Evolutionary conservation across 35 echinoderm and acorn worm genomes (phyloP).

Genomic region (Nesometra sesokonis): DNA sequence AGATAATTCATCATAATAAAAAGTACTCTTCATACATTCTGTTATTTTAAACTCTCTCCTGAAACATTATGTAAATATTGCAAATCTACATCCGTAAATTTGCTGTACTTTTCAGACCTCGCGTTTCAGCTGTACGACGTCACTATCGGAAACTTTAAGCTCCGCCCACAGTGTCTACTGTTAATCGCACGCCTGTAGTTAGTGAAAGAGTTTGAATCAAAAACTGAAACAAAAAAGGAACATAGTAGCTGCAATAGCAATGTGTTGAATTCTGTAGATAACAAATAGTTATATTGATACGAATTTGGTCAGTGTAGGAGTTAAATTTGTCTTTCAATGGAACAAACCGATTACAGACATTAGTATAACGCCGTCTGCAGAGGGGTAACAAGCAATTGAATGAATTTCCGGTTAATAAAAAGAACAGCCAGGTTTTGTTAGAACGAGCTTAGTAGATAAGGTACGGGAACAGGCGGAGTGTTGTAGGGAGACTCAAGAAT

Average conservation of each 20-base stretch:
- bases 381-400: neutral
- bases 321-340: neutral
- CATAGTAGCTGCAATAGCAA: neutral
- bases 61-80: too few species aligned
- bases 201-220: neutral
- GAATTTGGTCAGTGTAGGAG: neutral
- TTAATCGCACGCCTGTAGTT: neutral
- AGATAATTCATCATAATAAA: too few species aligned
- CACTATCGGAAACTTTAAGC: neutral
- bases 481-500: too few species aligned
- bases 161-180: neutral
- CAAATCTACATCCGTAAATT: too few species aligned
- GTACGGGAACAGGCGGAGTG: neutral
- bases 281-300: neutral
- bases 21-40: too few species aligned
- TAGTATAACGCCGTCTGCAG: neutral
- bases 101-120: neutral
- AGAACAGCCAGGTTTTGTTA: neutral
- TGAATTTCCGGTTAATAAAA: neutral
- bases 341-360: neutral
- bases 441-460: neutral
- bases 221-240: neutral
- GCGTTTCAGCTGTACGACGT: neutral
- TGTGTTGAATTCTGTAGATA: neutral
- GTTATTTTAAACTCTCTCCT: too few species aligned